Percentiles rank a stretch among this genome's conserved stretches.
phyloP scores from a whole-genome alignment of 2,797 vertebrate species.

The Odontamblyopus lacepedii region DNA sequence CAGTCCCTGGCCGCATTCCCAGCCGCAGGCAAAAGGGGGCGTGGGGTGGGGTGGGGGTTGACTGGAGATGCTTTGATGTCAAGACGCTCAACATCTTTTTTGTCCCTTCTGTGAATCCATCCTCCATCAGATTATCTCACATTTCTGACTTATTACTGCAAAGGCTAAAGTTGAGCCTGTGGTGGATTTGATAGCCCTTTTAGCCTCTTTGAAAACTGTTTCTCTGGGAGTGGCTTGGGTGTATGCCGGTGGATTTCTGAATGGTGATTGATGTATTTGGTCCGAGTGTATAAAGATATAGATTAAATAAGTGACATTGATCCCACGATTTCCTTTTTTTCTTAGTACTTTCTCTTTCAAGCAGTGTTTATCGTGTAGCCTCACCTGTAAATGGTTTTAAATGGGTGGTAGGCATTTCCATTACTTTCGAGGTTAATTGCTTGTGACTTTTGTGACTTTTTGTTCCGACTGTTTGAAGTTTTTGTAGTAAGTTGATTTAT shows the following conservation, averaged over 20 bases:
- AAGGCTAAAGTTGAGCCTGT: slow-evolving; percentile 45
- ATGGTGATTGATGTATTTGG: slow-evolving; percentile 44
- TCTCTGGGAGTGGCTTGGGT: slow-evolving; percentile 33
- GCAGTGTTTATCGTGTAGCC: too few species aligned
- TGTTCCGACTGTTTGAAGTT: too few species aligned
- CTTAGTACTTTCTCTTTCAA: slow-evolving; percentile 20
- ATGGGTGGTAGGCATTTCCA: not conserved
- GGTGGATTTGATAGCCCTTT: slow-evolving; percentile 30
- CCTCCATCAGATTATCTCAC: slow-evolving; percentile 49
- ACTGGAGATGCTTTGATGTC: slow-evolving; percentile 61
- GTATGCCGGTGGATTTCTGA: slow-evolving; percentile 26
- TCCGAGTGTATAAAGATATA: slow-evolving; percentile 15
- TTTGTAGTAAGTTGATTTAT: too few species aligned
- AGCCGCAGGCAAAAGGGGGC: slow-evolving; percentile 55
- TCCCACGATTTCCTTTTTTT: not conserved
- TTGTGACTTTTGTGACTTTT: not conserved
- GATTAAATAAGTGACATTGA: slow-evolving; percentile 31
- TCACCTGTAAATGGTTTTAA: not conserved
- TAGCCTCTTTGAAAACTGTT: slow-evolving; percentile 40
- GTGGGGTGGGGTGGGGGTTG: slow-evolving; percentile 28
- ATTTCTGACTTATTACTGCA: slow-evolving; percentile 47
- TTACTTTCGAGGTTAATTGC: not conserved
- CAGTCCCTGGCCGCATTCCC: slow-evolving; percentile 62
- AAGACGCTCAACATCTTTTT: slow-evolving; percentile 30
- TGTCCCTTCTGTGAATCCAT: slow-evolving; percentile 38